Evolutionary conservation across 2,888 invertebrate species (phyloP).

Genomic region (Latheticus oryzae): DNA sequence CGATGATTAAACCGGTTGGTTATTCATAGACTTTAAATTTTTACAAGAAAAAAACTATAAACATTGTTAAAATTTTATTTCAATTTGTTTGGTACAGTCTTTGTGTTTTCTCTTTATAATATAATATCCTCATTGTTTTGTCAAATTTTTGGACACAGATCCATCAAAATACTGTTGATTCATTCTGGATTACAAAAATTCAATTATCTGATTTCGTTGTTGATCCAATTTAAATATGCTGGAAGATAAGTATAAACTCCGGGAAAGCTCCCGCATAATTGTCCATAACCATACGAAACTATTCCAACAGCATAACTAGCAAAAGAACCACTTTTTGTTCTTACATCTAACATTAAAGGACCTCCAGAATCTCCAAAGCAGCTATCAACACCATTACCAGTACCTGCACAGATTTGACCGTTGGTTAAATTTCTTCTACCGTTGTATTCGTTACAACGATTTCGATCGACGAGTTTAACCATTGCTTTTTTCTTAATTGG

Average conservation of each 20-base stretch:
- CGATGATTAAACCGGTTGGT: background rate
- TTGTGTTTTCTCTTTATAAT: too few relatives aligned
- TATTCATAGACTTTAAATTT: background rate
- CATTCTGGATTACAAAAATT: too few relatives aligned
- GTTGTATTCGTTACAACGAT: constrained; percentile 43
- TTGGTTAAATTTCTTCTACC: constrained; percentile 55
- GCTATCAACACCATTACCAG: constrained; percentile 74
- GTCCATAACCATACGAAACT: constrained; percentile 76
- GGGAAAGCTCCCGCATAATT: constrained; percentile 74
- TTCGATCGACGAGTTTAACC: constrained; percentile 42
- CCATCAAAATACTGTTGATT: too few relatives aligned
- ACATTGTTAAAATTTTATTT: too few relatives aligned
- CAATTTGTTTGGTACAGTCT: too few relatives aligned
- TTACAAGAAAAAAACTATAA: too few relatives aligned
- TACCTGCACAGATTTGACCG: constrained; percentile 78
- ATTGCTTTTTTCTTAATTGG: constrained; percentile 52
- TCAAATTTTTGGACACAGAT: too few relatives aligned
- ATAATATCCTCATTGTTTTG: too few relatives aligned
- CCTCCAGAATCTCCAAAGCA: constrained; percentile 84
- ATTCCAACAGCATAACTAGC: constrained; percentile 73
- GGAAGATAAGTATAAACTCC: constrained; percentile 76
- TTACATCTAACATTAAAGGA: constrained; percentile 72
- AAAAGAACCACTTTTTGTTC: constrained; percentile 61
- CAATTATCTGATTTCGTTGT: constrained; percentile 49
- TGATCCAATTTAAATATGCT: constrained; percentile 74